These are phyloP conservation scores for Gobio occitaniae DNA, from an alignment of 2,797 vertebrate species.

Conservation along the genomic window DNA sequence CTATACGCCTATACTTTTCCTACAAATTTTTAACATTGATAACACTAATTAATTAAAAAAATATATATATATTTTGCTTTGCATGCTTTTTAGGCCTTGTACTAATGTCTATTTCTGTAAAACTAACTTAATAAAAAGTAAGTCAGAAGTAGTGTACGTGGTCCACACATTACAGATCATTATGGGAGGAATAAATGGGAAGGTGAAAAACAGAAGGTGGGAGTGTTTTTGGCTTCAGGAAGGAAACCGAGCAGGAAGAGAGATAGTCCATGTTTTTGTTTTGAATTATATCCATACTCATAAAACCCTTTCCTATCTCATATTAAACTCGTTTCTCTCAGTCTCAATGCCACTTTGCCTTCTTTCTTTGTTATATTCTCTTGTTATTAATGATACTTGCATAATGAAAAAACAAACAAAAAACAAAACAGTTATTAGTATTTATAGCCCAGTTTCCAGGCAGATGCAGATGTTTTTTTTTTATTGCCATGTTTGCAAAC, in stretches of 20 bases:
- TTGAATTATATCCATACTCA: constrained; percentile 1
- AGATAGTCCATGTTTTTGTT: constrained; percentile 34
- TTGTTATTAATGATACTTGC: constrained; percentile 48
- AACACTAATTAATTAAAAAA: not conserved
- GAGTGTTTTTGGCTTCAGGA: constrained; percentile 34
- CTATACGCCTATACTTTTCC: no score
- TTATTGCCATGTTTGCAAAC: not conserved
- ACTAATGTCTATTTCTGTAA: not conserved
- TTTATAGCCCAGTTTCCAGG: constrained; percentile 18
- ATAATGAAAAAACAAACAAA: constrained; percentile 28
- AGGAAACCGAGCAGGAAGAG: constrained; percentile 42
- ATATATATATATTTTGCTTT: not conserved
- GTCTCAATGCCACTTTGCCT: constrained; percentile 20
- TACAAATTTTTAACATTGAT: no score
- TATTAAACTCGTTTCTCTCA: constrained; percentile 12
- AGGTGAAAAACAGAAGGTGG: constrained; percentile 6
- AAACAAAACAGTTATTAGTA: constrained; percentile 15
- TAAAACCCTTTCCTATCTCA: not conserved
- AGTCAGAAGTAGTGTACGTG: not conserved
- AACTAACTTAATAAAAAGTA: not conserved
- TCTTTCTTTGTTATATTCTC: constrained; percentile 41
- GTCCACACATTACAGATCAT: not conserved
- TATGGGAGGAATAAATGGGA: not conserved
- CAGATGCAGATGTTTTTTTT: not conserved
- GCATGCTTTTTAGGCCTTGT: not conserved